Conservation (phyloP, 2,888 invertebrate species). For the Eugnorisma glareosa region DNA sequence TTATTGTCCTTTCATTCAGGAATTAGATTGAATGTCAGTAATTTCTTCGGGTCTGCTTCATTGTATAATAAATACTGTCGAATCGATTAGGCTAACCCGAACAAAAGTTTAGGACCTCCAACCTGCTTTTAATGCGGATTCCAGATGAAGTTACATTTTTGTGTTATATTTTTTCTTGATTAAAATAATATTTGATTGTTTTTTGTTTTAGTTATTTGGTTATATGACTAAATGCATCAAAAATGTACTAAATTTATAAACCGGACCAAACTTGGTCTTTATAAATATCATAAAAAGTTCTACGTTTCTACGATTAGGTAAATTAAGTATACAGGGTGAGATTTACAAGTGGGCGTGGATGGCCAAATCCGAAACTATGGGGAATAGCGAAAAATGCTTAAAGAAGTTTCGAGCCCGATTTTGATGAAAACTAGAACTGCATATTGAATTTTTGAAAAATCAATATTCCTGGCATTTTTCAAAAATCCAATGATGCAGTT, state of each 20-base stretch:
- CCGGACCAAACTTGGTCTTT: background rate
- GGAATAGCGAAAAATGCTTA: too few species aligned
- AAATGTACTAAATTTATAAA: background rate
- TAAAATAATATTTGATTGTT: background rate
- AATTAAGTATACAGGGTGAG: too few species aligned
- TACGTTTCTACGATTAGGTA: constrained; percentile 15
- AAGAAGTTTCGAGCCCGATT: too few species aligned
- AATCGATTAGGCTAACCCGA: background rate
- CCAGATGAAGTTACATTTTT: background rate
- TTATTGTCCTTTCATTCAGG: background rate
- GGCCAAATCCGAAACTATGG: too few species aligned
- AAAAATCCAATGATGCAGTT: too few species aligned
- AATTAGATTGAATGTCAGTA: background rate
- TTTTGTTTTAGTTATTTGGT: background rate
- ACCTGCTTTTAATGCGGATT: background rate
- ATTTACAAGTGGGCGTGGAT: too few species aligned
- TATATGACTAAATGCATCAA: constrained; percentile 5
- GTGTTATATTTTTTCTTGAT: background rate
- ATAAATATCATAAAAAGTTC: constrained; percentile 7
- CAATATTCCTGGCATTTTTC: too few species aligned
- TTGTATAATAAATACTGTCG: background rate
- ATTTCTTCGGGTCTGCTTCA: background rate
- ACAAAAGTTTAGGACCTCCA: background rate
- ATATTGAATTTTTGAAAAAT: too few species aligned
- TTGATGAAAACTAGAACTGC: too few species aligned